Base-by-base conservation (phyloP, 2,888 invertebrate genomes). In the Odontomyia ornata region DNA sequence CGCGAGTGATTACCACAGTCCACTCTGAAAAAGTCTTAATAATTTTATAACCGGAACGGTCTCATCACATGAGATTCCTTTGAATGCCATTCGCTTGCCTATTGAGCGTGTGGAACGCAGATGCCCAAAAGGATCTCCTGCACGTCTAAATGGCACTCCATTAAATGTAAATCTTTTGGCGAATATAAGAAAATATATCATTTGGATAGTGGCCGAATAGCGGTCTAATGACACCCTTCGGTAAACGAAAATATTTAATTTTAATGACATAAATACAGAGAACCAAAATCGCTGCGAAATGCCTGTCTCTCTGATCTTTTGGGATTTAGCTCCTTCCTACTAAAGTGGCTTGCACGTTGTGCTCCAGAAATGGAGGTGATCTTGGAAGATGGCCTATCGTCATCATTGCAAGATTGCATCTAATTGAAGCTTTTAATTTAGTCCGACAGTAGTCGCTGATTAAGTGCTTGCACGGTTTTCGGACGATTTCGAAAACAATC, bases 231-330 rank as follows among this genome's bases (percentile, higher is more conserved):
- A 78, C 46, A 47, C 76, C 76, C 72, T 71, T 64, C 52, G 43
- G 71, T 78, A 78, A 78, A 78, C 78, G 78, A 78, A 78, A 78
- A 78, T 76, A 76, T 76, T 78, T 78, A 78, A 76, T 13, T 78
- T 78, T 78, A 78, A 78, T 78, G 78, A 78, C 76, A 78, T 78
- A 78, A 78, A 69, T 56, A 78, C 76, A 78, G 78, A 71, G 76
- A 57, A 69, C 71, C 36, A 71, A 62, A 72, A 65, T 36, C n/a
- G 57, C 36, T 23, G 11, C 73, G n/a, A 60, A 71, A 76, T 77
- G 28, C 69, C 30, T 77, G 75, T 77, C 75, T 77, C 77, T 36
- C 46, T 23, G 62, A 46, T 57, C 60, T 47, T 60, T 56, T 52
- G n/a, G 7, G 60, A 52, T 72, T 56, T 52, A 3, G 52, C 27